phyloP scores from a whole-genome alignment of 1,140 invertebrate species.

The Brachionus manjavacas region DNA sequence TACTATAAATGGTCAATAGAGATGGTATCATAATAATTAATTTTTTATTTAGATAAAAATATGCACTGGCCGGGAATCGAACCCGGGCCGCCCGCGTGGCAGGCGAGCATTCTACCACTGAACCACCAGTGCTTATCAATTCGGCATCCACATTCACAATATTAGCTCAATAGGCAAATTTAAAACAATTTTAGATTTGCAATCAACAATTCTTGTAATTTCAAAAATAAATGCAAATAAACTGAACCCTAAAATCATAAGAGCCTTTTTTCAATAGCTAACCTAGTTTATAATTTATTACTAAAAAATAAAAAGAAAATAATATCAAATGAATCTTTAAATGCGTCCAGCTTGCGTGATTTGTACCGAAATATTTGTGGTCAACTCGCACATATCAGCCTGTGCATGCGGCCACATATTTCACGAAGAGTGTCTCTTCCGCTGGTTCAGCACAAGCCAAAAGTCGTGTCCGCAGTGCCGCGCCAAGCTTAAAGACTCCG shows the following conservation, averaged over 20 bases:
- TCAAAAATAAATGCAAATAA: neutral
- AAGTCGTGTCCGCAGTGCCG: conserved; percentile 26
- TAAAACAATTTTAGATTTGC: neutral
- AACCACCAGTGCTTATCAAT: neutral
- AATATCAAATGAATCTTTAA: neutral
- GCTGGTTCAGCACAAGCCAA: conserved; percentile 67
- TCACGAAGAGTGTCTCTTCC: conserved; percentile 84
- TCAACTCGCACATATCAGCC: conserved; percentile 39
- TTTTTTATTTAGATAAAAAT: too few relatives aligned
- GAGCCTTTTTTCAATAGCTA: neutral
- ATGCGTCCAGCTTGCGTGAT: conserved; percentile 40
- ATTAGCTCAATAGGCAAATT: too few relatives aligned
- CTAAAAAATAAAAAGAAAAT: neutral
- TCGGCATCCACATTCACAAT: too few relatives aligned
- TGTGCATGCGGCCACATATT: conserved; percentile 80
- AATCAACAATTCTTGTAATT: neutral
- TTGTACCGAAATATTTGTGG: conserved; percentile 39
- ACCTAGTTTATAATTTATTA: neutral
- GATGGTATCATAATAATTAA: too few relatives aligned
- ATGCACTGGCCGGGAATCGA: too few relatives aligned
- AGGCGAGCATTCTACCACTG: neutral
- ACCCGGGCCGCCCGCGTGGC: too few relatives aligned
- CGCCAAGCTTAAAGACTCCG: conserved; percentile 27
- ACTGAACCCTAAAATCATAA: neutral
- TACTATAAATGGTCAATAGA: too few relatives aligned